Base-by-base conservation (phyloP, 2,797 vertebrate genomes). In the Parauchenoglanis ngamensis region DNA sequence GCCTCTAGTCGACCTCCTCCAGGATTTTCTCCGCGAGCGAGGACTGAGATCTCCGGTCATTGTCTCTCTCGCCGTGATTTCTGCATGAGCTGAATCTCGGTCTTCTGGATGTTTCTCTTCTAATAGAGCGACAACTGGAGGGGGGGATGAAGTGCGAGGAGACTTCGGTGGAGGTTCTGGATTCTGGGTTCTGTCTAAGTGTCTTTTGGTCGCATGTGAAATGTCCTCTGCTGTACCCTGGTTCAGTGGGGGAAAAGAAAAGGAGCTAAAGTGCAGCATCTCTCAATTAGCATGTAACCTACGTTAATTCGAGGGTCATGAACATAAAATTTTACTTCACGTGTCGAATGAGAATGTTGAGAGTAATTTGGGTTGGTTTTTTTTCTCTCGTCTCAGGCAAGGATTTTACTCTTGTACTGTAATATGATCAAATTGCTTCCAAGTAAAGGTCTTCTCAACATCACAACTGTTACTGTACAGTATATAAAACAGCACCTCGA, bases 1-100 rank as follows among this genome's bases (percentile, higher is more conserved):
- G 61, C 89, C 92, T 82, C 95, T 77, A 21, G 94, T 95, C 52
- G 95, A 94, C 92, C 95, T 94, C 86, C 95, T 95, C 95, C 95
- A 96, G 52, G 96, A 96, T 65, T 95, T 96, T 83, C 93, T 93
- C 25, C 90, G 89, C 4, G 90, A 85, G 46, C 67, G 79, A 19
- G 92, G 91, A 57, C 88, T 94, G 28, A 85, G 88, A 28, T 91
- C 49, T 19, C 46, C 85, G 4, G 87, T 89, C 17, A 35, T 80
- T 88, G 61, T 90, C 90, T 23, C 56, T 79, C 28, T 88, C 81
- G 6, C 72, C 44, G 2, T 86, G 75, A 52, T 68, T 59, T 88
- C 87, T 25, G 49, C 68, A 57, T 8, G 28, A 81, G 12, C 78
- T 49, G 77, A 59, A 79, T 88, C 90, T 0, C n/a, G 59, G n/a